Evolutionary conservation across 2,113 vertebrate species (phyloP).

Genomic region (Dipodomys ordii): DNA sequence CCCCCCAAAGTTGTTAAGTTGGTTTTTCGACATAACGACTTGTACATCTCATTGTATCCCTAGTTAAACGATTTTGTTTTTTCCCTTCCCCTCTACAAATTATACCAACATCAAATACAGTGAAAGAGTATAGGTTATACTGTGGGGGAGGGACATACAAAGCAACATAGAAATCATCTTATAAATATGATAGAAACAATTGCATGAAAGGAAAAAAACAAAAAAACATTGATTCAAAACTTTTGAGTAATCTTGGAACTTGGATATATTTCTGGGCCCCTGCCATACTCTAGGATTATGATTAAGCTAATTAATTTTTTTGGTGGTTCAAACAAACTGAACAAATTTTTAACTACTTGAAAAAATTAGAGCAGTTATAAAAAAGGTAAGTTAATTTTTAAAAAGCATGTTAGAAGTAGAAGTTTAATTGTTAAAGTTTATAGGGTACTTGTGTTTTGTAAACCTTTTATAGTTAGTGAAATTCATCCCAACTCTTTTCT

Average conservation of each 20-base stretch:
- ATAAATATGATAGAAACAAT: too few relatives aligned
- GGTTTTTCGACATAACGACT: too few relatives aligned
- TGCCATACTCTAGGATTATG: constrained; percentile 17
- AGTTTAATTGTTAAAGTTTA: constrained; percentile 26
- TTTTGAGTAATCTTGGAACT: background rate
- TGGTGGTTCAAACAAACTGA: background rate
- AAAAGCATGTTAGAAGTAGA: background rate
- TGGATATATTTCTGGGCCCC: background rate
- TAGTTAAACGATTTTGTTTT: too few relatives aligned
- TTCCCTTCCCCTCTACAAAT: too few relatives aligned
- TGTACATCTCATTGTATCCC: too few relatives aligned
- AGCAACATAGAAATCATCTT: too few relatives aligned
- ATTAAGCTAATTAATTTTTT: background rate
- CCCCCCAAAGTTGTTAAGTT: too few relatives aligned
- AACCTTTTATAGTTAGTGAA: background rate
- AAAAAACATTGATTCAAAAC: too few relatives aligned
- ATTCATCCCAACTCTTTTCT: background rate
- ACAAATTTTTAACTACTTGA: constrained; percentile 24
- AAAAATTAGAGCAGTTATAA: background rate
- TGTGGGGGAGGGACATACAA: too few relatives aligned
- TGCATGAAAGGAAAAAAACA: too few relatives aligned
- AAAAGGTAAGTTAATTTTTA: background rate
- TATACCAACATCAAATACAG: too few relatives aligned
- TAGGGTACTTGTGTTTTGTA: background rate
- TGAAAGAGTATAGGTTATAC: too few relatives aligned